These are phyloP conservation scores for Pseudocheirus occidentalis DNA, from an alignment of 2,797 vertebrate genomes.

Conservation along the genomic window DNA sequence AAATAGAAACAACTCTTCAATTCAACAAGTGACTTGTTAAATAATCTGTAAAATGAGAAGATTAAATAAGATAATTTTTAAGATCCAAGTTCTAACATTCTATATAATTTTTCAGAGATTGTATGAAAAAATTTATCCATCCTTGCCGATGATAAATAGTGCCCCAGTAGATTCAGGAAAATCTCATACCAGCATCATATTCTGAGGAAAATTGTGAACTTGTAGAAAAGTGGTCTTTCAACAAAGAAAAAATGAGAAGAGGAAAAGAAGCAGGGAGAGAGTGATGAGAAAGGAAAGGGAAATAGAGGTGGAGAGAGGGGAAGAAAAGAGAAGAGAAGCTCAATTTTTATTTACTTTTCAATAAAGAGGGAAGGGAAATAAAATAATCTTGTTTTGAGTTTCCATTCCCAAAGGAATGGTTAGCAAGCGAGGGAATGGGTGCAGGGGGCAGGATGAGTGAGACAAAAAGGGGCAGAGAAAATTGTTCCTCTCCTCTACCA, in stretches of 20 bases:
- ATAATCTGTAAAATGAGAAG: conserved; percentile 22
- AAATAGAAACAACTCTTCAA: neutral
- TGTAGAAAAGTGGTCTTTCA: conserved; percentile 46
- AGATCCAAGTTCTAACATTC: neutral
- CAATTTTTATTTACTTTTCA: neutral
- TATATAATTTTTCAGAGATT: neutral
- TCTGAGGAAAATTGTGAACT: conserved; percentile 43
- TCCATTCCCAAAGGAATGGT: neutral
- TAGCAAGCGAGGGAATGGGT: conserved; percentile 5
- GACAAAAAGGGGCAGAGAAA: neutral
- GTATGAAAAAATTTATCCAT: neutral
- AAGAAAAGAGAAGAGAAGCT: conserved; percentile 12
- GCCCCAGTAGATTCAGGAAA: conserved; percentile 45
- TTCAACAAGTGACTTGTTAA: neutral
- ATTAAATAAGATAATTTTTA: neutral
- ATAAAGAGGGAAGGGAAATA: neutral
- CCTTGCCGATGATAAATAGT: conserved; percentile 19
- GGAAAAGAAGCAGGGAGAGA: neutral
- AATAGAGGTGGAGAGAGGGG: neutral
- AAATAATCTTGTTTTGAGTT: neutral
- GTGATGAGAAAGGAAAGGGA: neutral
- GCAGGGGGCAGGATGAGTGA: neutral
- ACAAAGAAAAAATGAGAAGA: conserved; percentile 6
- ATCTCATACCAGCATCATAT: neutral
- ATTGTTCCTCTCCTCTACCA: neutral